phyloP scores from a whole-genome alignment of 2,797 vertebrate genomes.

The Sebastes goodei region DNA sequence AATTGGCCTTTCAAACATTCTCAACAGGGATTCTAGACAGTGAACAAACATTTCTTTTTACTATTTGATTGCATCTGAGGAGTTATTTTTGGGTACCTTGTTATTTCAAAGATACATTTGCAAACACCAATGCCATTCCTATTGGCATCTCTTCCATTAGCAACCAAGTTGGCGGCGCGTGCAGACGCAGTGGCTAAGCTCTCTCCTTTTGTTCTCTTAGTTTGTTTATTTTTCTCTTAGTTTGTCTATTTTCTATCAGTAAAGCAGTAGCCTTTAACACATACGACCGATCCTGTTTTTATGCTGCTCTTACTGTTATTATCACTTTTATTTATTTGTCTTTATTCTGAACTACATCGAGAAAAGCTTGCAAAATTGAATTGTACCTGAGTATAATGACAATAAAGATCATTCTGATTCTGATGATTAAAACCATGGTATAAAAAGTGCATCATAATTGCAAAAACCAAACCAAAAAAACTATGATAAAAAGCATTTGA shows the following conservation, averaged over 20 bases:
- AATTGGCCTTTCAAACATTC: slow-evolving; percentile 47
- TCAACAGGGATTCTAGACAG: slow-evolving; percentile 21
- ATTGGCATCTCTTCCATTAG: background rate
- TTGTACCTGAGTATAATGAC: no score
- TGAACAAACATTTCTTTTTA: slow-evolving; percentile 36
- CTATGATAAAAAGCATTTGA: background rate
- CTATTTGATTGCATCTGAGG: slow-evolving; percentile 2
- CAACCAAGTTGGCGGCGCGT: background rate
- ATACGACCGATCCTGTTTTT: no score
- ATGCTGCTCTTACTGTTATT: no score
- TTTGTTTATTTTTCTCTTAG: background rate
- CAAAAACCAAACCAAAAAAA: background rate
- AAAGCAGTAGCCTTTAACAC: no score
- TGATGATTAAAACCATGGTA: background rate
- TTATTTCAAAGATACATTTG: background rate
- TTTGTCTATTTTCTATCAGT: no score
- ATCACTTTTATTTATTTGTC: no score
- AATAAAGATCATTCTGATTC: no score
- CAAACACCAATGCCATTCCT: background rate
- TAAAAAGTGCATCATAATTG: background rate
- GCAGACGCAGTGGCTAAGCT: no score
- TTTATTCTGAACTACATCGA: no score
- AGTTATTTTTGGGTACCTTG: background rate
- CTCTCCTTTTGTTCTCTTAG: no score
- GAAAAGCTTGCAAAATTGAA: no score